Evolutionary conservation across 2,888 invertebrate species (phyloP), one percentile per base, ranked within the genome.

Genomic region (Sphinx pinastri): DNA sequence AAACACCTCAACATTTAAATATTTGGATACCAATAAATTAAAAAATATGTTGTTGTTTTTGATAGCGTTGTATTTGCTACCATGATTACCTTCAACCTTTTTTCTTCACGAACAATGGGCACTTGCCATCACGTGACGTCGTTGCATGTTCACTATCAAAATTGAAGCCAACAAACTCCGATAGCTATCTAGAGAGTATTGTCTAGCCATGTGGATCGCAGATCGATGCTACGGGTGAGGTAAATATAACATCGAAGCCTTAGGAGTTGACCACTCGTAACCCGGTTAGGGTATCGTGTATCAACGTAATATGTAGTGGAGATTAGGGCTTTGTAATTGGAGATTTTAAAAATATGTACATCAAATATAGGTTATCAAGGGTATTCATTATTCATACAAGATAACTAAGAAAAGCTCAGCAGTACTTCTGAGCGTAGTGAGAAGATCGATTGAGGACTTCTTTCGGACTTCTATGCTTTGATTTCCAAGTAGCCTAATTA

Each of bases 321-420:
- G 63, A 63, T 63, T 63, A 63, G 49, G 45, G 59, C 45, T 60
- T 47, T 13, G 63, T 49, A 63, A 63, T 47, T 25, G 12, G 63
- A 63, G 47, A 55, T 19, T 52, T n/a, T 52, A 14, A n/a, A 52
- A 1, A 52, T 51, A 51, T n/a, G 51, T 51, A 51, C 51, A 3
- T 52, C 52, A 52, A 55, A 38, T 38, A 8, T 38, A 38, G 38
- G 8, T 38, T 38, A 38, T 8, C 38, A 38, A 38, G 25, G 25
- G 25, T 25, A 25, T 25, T 25, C 25, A 25, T 2, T 25, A 25
- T 25, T 25, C 25, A 25, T 25, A 25, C 25, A 25, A 25, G 25
- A 25, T 25, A 25, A 25, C 25, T 25, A 25, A 25, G 25, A 25
- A 25, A 25, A 25, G 25, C 25, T 25, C 25, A 25, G 25, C 1